A percentile compares a stretch with the other conserved stretches of the same genome.
These are phyloP conservation scores for Drosophila repleta DNA, from an alignment of 1,140 invertebrate species.

Conservation along the genomic window DNA sequence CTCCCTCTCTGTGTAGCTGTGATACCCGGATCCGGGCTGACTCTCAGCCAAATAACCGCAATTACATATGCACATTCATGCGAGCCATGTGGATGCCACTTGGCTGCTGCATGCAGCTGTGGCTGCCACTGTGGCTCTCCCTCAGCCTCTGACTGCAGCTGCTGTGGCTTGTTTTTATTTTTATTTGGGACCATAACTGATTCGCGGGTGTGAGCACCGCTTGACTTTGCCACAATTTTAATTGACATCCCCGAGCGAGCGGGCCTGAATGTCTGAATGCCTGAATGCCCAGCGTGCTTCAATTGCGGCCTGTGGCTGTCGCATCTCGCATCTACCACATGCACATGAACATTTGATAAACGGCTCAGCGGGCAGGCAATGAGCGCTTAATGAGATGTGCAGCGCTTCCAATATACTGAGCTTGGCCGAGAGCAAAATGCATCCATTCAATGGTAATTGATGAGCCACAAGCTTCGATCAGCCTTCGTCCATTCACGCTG, in stretches of 20 bases:
- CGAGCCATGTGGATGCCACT: slow-evolving; percentile 62
- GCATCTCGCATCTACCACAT: slow-evolving; percentile 19
- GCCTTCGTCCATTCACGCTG: slow-evolving; percentile 2
- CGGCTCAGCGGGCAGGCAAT: slow-evolving; percentile 28
- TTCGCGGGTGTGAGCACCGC: slow-evolving; percentile 59
- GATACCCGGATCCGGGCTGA: slow-evolving; percentile 11
- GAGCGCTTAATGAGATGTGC: slow-evolving; percentile 55
- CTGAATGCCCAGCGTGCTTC: slow-evolving; percentile 6
- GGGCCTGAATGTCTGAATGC: neutral
- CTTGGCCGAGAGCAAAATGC: slow-evolving; percentile 1
- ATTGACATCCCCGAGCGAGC: slow-evolving; percentile 65
- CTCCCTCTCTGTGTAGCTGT: neutral
- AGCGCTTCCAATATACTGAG: slow-evolving; percentile 17
- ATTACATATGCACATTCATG: slow-evolving; percentile 80
- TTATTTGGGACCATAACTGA: slow-evolving; percentile 25
- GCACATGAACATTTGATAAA: slow-evolving; percentile 56
- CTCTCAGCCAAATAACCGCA: slow-evolving; percentile 60
- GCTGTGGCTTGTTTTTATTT: slow-evolving; percentile 3
- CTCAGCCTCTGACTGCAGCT: neutral
- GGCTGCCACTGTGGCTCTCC: neutral
- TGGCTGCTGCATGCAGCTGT: slow-evolving; percentile 40
- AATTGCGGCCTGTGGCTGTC: slow-evolving; percentile 25
- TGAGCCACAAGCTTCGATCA: slow-evolving; percentile 2
- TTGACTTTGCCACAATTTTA: slow-evolving; percentile 78
- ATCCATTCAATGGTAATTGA: slow-evolving; percentile 19